Evolutionary conservation across 2,888 invertebrate genomes (phyloP).

Genomic region (Coleophora flavipennella): DNA sequence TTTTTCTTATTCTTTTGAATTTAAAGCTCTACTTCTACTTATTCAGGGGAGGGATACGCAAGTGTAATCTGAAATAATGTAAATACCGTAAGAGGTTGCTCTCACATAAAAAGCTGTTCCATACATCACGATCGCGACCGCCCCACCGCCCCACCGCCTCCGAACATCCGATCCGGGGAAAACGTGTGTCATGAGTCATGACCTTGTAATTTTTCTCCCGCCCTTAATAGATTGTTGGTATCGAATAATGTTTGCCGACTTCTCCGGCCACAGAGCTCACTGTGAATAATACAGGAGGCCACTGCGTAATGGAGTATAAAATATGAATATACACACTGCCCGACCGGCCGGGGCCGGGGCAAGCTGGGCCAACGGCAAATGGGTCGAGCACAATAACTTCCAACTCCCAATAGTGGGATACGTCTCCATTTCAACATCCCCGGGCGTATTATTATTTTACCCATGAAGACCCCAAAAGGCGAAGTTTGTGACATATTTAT

Average conservation of each 20-base stretch:
- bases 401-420: constrained; percentile 55
- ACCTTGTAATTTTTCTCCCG: constrained; percentile 38
- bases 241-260: constrained; percentile 30
- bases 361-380: constrained; percentile 27
- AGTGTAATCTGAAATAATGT: constrained; percentile 8
- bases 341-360: too few relatives aligned
- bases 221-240: constrained; percentile 42
- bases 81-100: constrained; percentile 22
- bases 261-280: constrained; percentile 24
- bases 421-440: constrained; percentile 65
- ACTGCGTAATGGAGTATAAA: constrained; percentile 49
- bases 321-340: constrained; percentile 49
- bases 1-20: too few relatives aligned
- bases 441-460: constrained; percentile 62
- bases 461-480: constrained; percentile 57
- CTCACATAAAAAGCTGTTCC: constrained; percentile 15
- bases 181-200: constrained; percentile 41
- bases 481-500: constrained; percentile 55
- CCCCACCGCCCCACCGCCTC: constrained; percentile 16
- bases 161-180: constrained; percentile 20
- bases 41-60: too few relatives aligned
- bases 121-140: constrained; percentile 16
- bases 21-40: too few relatives aligned
- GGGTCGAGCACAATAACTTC: constrained; percentile 48
- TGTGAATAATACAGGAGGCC: constrained; percentile 41